Evolutionary conservation across 2,888 invertebrate genomes (phyloP).

Genomic region (Portevinia maculata): DNA sequence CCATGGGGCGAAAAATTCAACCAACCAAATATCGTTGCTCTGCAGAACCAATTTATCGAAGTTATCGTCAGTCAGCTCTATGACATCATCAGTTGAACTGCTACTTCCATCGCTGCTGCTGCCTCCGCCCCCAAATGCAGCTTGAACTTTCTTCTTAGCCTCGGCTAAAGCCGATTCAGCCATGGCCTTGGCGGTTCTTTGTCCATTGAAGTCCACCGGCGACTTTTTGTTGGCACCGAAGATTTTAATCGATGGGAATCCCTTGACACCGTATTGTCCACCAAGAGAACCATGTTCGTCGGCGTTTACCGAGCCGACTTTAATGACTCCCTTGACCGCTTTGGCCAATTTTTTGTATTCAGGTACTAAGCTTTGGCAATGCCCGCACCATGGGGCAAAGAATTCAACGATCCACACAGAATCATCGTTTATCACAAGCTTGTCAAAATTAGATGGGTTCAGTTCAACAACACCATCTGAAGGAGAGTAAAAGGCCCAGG

Average conservation of each 20-base stretch:
- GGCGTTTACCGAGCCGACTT: constrained; percentile 97
- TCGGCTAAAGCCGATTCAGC: constrained; percentile 93
- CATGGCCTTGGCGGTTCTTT: constrained; percentile 92
- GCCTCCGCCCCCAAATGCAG: constrained; percentile 86
- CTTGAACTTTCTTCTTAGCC: constrained; percentile 89
- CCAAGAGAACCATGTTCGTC: constrained; percentile 93
- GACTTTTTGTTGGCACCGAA: constrained; percentile 93
- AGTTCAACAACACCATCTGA: constrained; percentile 92
- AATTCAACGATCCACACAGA: constrained; percentile 96
- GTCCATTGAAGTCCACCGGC: constrained; percentile 93
- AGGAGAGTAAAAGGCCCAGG: constrained; percentile 86
- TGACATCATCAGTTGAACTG: constrained; percentile 84
- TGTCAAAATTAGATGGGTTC: constrained; percentile 94
- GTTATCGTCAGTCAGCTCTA: constrained; percentile 97
- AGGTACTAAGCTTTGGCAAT: constrained; percentile 94
- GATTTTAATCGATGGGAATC: constrained; percentile 98
- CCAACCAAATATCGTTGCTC: constrained; percentile 98
- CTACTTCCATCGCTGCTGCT: constrained; percentile 75
- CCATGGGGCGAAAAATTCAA: constrained; percentile 99
- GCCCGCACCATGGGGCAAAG: constrained; percentile 96
- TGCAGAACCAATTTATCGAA: constrained; percentile 95
- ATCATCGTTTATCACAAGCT: constrained; percentile 91
- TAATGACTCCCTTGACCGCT: constrained; percentile 96
- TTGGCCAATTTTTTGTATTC: constrained; percentile 97
- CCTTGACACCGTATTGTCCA: constrained; percentile 91